Evolutionary conservation across 2,797 vertebrate genomes (phyloP).

Genomic region (Neoniphon sammara): DNA sequence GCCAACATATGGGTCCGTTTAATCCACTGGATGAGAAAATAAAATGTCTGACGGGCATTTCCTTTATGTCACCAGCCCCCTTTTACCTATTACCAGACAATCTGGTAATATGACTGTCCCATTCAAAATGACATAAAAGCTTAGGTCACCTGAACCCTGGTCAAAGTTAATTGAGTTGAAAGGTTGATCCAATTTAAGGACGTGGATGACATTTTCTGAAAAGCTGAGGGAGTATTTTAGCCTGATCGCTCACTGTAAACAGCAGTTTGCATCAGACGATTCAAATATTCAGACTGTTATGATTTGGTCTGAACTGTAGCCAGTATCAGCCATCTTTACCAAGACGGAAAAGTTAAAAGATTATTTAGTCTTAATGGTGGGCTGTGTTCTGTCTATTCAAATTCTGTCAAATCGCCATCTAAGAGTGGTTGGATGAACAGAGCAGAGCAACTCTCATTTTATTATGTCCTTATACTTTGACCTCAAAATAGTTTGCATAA

Average conservation of each 20-base stretch:
- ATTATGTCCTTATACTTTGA: too few relatives aligned
- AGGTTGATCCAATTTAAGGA: conserved; percentile 46
- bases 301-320: neutral
- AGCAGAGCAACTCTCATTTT: too few relatives aligned
- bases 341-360: neutral
- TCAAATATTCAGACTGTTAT: too few relatives aligned
- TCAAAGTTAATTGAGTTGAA: conserved; percentile 6
- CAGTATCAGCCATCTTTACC: neutral
- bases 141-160: conserved; percentile 7
- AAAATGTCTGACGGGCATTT: neutral
- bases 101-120: conserved; percentile 1
- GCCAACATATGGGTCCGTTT: neutral
- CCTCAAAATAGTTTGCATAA: too few relatives aligned
- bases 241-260: conserved; percentile 21
- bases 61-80: neutral
- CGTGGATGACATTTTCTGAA: conserved; percentile 26
- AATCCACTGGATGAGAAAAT: neutral
- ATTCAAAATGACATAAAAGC: conserved; percentile 34
- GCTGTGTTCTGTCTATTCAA: too few relatives aligned
- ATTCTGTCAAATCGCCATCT: neutral
- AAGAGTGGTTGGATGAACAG: neutral
- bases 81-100: neutral
- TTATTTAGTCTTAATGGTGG: too few relatives aligned
- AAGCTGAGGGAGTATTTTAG: conserved; percentile 15
- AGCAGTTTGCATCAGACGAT: conserved; percentile 13